These are phyloP conservation scores for Gephyroberyx darwinii DNA, from an alignment of 2,797 vertebrate genomes.

Conservation along the genomic window DNA sequence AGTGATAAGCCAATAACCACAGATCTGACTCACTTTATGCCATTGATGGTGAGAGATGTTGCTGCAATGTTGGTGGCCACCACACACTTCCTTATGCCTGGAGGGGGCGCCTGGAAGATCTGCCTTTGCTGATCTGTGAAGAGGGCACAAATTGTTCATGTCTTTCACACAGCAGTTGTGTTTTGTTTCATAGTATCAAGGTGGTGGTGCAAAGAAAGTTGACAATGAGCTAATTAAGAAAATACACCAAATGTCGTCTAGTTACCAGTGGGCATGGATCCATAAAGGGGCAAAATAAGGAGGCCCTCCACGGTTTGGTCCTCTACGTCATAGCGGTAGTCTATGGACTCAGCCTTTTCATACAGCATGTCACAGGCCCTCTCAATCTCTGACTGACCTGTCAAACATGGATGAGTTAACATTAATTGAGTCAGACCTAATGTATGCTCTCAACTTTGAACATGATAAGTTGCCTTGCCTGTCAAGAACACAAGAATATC, in stretches of 20 bases:
- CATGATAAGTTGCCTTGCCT: slow-evolving; percentile 75
- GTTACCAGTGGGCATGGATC: slow-evolving; percentile 97
- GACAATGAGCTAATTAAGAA: not conserved
- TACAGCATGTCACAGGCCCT: slow-evolving; percentile 92
- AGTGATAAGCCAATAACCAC: not conserved
- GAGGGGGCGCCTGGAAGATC: slow-evolving; percentile 93
- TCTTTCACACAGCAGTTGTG: not conserved
- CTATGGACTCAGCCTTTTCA: slow-evolving; percentile 90
- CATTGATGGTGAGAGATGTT: slow-evolving; percentile 96
- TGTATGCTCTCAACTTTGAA: not conserved
- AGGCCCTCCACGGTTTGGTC: slow-evolving; percentile 90
- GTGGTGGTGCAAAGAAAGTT: not conserved
- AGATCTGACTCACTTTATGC: slow-evolving; percentile 86
- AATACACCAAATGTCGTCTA: not conserved
- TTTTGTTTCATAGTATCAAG: not conserved
- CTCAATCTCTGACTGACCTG: slow-evolving; percentile 96
- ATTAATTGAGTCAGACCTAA: not conserved
- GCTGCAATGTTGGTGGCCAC: slow-evolving; percentile 97
- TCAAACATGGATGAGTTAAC: slow-evolving; percentile 30
- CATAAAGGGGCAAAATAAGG: slow-evolving; percentile 94
- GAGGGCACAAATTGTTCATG: slow-evolving; percentile 1
- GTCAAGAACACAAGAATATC: slow-evolving; percentile 98
- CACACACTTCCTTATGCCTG: slow-evolving; percentile 93
- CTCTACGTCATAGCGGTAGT: slow-evolving; percentile 92
- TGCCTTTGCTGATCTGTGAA: slow-evolving; percentile 92